Evolutionary conservation across 2,888 invertebrate species (phyloP), one percentile per base, ranked within the genome.

Genomic region (Isotomurus palustris): DNA sequence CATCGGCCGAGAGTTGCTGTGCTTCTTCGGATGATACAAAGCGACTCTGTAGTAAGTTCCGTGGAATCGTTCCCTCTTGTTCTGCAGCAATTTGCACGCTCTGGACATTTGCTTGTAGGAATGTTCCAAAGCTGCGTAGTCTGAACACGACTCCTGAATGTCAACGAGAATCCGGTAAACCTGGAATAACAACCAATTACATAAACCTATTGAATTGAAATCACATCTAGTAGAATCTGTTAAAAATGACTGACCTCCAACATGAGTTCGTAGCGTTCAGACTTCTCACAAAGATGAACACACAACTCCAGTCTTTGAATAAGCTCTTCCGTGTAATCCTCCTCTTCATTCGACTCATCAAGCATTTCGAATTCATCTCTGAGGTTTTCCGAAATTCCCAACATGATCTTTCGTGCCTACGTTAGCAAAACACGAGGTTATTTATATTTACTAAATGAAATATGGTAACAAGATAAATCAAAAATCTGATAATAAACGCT

Each of bases 71-170:
- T 70, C 70, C 35, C 68, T 53, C 47, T 70, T 70, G 54, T 70
- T 70, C 35, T 70, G 68, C 19, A 70, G 66, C 17, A 67, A 55
- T 19, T 54, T 41, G 52, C 70, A 70, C 1, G 68, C 68, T 27
- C 64, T 55, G 2, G 67, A 65, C 70, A 70, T 70, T 66, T 70
- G 70, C 28, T 64, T 65, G 60, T 70, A 70, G 1, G 67, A 66
- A 51, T 70, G 70, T 41, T 70, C 68, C 38, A 70, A 49, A 8
- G 68, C 63, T 8, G 70, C 70, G 29, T 70, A 69, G 53, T 70
- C 70, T 28, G 68, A 69, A 35, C 65, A 44, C 22, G 68, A 69
- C 45, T 70, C 70, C 66, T 70, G 70, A 56, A 70, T 70, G 43
- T 69, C 67, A 5, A 70, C 66, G 41, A 70, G 45, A 54, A 70